Conservation (phyloP, 2,113 vertebrate species). For the Microcebus tavaratra region DNA sequence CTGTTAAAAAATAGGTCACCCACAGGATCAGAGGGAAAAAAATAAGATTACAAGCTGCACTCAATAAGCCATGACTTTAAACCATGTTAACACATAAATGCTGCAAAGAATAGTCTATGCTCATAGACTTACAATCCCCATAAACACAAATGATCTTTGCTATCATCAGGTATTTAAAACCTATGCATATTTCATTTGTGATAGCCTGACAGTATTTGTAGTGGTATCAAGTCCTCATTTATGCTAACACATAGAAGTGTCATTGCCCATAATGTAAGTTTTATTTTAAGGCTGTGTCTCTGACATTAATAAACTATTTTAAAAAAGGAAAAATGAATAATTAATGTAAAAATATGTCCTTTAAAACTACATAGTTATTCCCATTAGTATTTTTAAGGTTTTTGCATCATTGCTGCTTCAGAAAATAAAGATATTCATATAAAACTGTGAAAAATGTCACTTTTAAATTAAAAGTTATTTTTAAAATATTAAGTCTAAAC, state of each 20-base stretch:
- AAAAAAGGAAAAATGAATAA: not conserved
- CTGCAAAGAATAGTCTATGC: not conserved
- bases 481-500: not conserved
- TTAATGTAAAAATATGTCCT: not conserved
- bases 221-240: not conserved
- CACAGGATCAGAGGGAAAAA: not conserved
- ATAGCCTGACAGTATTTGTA: not conserved
- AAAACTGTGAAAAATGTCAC: constrained; percentile 55
- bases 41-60: not conserved
- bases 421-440: not conserved
- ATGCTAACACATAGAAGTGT: not conserved
- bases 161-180: constrained; percentile 53
- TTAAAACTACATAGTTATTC: constrained; percentile 26
- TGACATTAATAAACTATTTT: constrained; percentile 48
- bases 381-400: constrained; percentile 42
- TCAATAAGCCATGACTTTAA: not conserved
- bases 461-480: constrained; percentile 33
- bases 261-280: not conserved
- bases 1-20: not conserved
- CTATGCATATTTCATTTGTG: not conserved
- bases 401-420: constrained; percentile 26
- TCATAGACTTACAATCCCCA: not conserved
- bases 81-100: not conserved
- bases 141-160: constrained; percentile 38
- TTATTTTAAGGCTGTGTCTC: not conserved